phyloP scores from a whole-genome alignment of 2,888 invertebrate genomes.

The Tinea semifulvella region DNA sequence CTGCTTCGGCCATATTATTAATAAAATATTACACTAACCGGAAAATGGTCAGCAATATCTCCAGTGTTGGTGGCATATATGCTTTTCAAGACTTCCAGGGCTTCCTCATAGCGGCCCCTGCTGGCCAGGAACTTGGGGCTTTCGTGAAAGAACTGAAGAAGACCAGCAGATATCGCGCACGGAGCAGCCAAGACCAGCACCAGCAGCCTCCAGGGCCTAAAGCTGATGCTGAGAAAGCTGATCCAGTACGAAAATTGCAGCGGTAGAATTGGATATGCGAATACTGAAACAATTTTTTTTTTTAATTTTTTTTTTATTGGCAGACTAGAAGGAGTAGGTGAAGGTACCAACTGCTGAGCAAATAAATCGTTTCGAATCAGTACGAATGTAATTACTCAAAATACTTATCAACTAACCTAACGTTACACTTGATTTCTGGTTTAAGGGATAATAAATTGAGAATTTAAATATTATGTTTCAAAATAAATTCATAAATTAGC shows the following conservation, averaged over 20 bases:
- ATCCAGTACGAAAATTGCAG: slow-evolving; percentile 49
- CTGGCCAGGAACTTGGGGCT: slow-evolving; percentile 81
- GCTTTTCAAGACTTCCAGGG: slow-evolving; percentile 53
- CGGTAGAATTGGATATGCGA: slow-evolving; percentile 77
- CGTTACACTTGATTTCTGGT: no score
- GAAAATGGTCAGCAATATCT: slow-evolving; percentile 37
- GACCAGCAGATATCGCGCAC: slow-evolving; percentile 67
- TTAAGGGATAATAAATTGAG: no score
- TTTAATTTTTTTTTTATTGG: no score
- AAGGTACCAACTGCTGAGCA: no score
- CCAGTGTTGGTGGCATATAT: slow-evolving; percentile 51
- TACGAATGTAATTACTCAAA: no score
- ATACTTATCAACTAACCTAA: no score
- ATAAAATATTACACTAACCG: slow-evolving; percentile 32
- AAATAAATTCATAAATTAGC: no score
- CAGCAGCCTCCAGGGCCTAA: slow-evolving; percentile 81
- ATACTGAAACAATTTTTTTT: slow-evolving; percentile 54
- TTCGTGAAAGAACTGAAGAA: slow-evolving; percentile 72
- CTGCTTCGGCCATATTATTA: background rate
- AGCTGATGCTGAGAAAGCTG: slow-evolving; percentile 58
- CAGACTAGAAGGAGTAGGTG: no score
- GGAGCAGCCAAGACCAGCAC: slow-evolving; percentile 72
- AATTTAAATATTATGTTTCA: no score
- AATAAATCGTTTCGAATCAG: no score
- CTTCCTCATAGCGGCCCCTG: slow-evolving; percentile 65